Conservation (phyloP, 2,797 vertebrate species). For the Cyprinella venusta region DNA sequence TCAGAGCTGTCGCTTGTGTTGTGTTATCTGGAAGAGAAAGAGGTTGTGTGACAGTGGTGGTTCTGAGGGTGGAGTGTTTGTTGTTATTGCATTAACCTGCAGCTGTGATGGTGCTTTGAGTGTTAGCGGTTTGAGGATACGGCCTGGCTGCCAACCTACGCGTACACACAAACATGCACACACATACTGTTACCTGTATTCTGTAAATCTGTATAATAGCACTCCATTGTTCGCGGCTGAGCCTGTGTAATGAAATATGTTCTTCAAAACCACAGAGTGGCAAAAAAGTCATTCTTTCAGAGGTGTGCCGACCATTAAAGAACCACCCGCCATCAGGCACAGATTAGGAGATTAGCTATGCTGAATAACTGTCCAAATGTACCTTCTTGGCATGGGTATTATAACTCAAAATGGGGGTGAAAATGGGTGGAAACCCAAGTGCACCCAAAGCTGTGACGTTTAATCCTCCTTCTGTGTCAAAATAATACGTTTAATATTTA, state of each 20-base stretch:
- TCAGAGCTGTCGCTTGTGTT: conserved; percentile 23
- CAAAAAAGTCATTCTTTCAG: conserved; percentile 40
- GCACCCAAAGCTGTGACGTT: not conserved
- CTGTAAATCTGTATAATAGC: conserved; percentile 43
- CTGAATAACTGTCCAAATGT: conserved; percentile 51
- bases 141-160: conserved; percentile 43
- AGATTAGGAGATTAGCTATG: conserved; percentile 47
- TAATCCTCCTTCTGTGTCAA: not conserved
- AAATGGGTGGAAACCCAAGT: not conserved
- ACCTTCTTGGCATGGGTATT: conserved; percentile 36
- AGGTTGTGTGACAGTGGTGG: conserved; percentile 37
- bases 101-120: conserved; percentile 53
- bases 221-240: conserved; percentile 45
- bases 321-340: conserved; percentile 53
- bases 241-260: conserved; percentile 48
- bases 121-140: conserved; percentile 58
- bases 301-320: conserved; percentile 46
- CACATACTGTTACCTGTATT: conserved; percentile 45
- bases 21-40: conserved; percentile 37
- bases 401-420: conserved; percentile 13
- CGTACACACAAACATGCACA: conserved; percentile 45
- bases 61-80: conserved; percentile 52
- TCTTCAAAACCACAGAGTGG: conserved; percentile 47
- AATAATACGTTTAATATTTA: not conserved
- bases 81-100: conserved; percentile 58